Percentiles rank a stretch among this genome's conserved stretches.
Conservation (phyloP, 2,888 invertebrate genomes). For the Falcaria lacertinaria region DNA sequence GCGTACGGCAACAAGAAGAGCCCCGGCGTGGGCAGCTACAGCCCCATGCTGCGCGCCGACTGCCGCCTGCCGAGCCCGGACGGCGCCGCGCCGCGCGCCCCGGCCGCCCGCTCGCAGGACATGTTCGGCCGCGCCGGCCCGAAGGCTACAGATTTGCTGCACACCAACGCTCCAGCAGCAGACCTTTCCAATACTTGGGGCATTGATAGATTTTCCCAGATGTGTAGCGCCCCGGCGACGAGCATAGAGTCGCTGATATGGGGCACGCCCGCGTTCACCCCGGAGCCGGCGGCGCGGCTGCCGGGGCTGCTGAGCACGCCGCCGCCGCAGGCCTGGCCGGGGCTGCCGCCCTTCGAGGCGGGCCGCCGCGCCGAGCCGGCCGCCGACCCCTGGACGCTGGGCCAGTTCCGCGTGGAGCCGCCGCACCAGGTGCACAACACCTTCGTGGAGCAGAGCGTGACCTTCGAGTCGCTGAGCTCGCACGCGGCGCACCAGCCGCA, state of each 20-base stretch:
- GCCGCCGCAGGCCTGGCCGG: slow-evolving; percentile 55
- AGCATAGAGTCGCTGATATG: slow-evolving; percentile 60
- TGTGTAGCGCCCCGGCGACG: slow-evolving; percentile 33
- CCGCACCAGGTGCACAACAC: slow-evolving; percentile 58
- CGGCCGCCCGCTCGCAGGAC: slow-evolving; percentile 40
- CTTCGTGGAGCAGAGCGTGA: slow-evolving; percentile 62
- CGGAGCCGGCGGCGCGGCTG: slow-evolving; percentile 31
- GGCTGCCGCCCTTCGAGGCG: slow-evolving; percentile 53
- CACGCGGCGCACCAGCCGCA: slow-evolving; percentile 44
- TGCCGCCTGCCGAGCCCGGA: slow-evolving; percentile 66
- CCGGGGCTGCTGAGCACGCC: slow-evolving; percentile 44
- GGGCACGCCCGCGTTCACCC: slow-evolving; percentile 43
- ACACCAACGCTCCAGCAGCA: slow-evolving; percentile 37
- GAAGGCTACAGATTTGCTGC: slow-evolving; percentile 50
- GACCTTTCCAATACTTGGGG: slow-evolving; percentile 56
- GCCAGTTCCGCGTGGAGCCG: slow-evolving; percentile 66
- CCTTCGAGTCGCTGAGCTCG: slow-evolving; percentile 56
- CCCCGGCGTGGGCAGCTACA: slow-evolving; percentile 64
- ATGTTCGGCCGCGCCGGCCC: slow-evolving; percentile 45
- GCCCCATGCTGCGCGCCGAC: slow-evolving; percentile 66
- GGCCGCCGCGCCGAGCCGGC: slow-evolving; percentile 39
- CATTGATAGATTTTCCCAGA: slow-evolving; percentile 48
- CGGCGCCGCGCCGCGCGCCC: slow-evolving; percentile 40
- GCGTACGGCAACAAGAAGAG: slow-evolving; percentile 60
- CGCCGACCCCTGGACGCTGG: slow-evolving; percentile 67